Conservation (phyloP, 2,113 vertebrate genomes). For the Lagenorhynchus albirostris region DNA sequence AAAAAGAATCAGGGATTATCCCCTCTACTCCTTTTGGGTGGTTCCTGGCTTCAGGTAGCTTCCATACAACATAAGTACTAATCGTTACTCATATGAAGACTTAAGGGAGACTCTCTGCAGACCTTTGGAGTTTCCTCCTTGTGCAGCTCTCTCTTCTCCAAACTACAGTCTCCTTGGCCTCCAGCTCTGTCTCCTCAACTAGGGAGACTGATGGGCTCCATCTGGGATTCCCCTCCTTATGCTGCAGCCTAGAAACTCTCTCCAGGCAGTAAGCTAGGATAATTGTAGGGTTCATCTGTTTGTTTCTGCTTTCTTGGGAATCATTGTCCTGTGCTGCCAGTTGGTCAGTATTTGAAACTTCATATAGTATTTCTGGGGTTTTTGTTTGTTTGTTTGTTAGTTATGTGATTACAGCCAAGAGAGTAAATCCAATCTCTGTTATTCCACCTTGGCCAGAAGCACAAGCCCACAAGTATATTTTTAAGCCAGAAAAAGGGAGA, state of each 20-base stretch:
- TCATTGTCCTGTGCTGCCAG: not conserved
- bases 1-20: not conserved
- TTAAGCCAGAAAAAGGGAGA: conserved; percentile 16
- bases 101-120: not conserved
- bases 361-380: not conserved
- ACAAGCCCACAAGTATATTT: not conserved
- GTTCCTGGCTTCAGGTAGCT: not conserved
- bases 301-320: not conserved
- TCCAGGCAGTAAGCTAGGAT: not conserved
- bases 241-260: not conserved
- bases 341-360: conserved; percentile 7
- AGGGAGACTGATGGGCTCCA: not conserved
- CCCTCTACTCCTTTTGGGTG: not conserved
- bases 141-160: not conserved
- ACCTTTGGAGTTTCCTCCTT: not conserved
- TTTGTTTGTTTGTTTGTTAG: not conserved
- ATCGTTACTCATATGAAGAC: not conserved
- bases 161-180: not conserved
- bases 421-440: conserved; percentile 23
- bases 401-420: conserved; percentile 3
- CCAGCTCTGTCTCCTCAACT: not conserved
- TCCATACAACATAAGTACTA: not conserved
- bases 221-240: not conserved
- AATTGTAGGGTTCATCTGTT: not conserved
- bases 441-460: not conserved